Conservation (phyloP, 1,140 invertebrate species). For the Samia ricini region DNA sequence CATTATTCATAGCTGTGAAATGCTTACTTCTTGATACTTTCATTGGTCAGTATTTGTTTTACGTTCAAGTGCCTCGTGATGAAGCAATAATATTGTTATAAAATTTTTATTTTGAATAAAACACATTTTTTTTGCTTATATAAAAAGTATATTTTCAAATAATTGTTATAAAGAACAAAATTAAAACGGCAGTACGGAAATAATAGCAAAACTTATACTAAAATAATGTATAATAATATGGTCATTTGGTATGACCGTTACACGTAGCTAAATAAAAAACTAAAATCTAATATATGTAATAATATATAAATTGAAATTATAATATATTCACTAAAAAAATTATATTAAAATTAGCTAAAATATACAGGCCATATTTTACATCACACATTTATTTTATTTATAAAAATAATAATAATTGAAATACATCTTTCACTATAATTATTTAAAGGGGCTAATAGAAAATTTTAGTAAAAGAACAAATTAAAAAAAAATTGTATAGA, state of each 20-base stretch:
- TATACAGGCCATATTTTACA: constrained; percentile 63
- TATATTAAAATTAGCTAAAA: constrained; percentile 40
- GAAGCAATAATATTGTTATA: too few species aligned
- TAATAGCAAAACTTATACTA: neutral
- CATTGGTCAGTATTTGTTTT: too few species aligned
- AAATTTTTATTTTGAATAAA: neutral
- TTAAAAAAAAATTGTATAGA: too few species aligned
- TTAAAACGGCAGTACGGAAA: neutral
- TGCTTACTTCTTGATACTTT: too few species aligned
- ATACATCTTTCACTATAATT: neutral
- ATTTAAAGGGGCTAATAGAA: neutral
- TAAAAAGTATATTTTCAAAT: constrained; percentile 2
- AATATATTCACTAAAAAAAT: neutral
- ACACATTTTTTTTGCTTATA: neutral
- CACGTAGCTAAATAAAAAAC: neutral
- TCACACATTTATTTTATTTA: constrained; percentile 35
- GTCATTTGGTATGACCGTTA: neutral
- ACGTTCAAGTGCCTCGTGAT: too few species aligned
- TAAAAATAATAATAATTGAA: constrained; percentile 7
- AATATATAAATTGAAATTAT: neutral
- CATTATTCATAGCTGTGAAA: too few species aligned
- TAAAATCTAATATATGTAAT: neutral
- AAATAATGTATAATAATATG: neutral
- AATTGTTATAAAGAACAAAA: neutral
- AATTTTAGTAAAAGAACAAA: too few species aligned